Evolutionary conservation across 2,113 vertebrate species (phyloP).

Genomic region (Cynopterus brachyotis): DNA sequence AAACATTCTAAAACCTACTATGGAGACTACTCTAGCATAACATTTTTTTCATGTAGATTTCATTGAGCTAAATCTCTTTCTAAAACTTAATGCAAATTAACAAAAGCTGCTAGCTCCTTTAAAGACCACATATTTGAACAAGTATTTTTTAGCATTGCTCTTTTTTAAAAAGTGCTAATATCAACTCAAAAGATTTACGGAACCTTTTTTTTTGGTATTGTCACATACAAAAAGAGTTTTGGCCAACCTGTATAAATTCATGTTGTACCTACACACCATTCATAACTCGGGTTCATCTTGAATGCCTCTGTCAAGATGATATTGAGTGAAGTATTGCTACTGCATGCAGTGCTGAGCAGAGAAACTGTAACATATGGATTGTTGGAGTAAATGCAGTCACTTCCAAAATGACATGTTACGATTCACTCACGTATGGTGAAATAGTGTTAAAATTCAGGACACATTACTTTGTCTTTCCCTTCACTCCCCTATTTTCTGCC

Average conservation of each 20-base stretch:
- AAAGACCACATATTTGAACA: neutral
- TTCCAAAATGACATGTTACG: conserved; percentile 64
- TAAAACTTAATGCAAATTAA: conserved; percentile 58
- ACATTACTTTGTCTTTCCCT: neutral
- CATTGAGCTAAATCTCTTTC: conserved; percentile 63
- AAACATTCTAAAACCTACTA: conserved; percentile 66
- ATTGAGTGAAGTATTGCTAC: conserved; percentile 21
- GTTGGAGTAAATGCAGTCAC: conserved; percentile 36
- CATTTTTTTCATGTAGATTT: conserved; percentile 55
- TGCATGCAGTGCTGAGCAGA: conserved; percentile 25
- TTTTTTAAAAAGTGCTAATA: neutral
- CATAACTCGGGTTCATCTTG: conserved; percentile 28
- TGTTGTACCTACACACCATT: neutral
- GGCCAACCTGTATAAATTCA: neutral
- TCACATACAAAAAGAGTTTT: neutral
- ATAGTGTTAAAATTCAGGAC: conserved; percentile 74
- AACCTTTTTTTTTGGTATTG: conserved; percentile 25
- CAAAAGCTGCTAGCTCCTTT: conserved; percentile 14
- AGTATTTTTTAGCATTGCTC: neutral
- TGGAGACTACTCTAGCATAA: conserved; percentile 43
- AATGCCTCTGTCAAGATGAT: conserved; percentile 33
- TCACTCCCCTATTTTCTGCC: conserved; percentile 57
- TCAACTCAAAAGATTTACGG: neutral
- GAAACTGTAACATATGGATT: neutral
- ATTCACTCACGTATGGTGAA: conserved; percentile 19